A percentile compares a stretch with the other conserved stretches of the same genome.
Evolutionary conservation across 2,797 vertebrate genomes (phyloP).

Genomic region (Podargus strigoides): DNA sequence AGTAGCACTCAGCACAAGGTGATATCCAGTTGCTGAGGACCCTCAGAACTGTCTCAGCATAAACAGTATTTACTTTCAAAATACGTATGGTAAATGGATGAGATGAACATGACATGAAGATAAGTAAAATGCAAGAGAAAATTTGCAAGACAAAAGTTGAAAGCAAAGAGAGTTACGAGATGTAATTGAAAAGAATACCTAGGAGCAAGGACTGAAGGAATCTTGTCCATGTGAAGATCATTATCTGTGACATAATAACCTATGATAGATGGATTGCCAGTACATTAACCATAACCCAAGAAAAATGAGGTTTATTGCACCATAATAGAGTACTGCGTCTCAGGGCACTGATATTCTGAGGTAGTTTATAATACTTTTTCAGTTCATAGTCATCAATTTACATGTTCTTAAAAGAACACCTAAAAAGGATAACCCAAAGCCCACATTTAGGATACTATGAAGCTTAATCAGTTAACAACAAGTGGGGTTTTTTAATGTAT

Average conservation of each 20-base stretch:
- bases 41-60: background rate
- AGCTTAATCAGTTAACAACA: background rate
- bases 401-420: background rate
- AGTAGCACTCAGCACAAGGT: background rate
- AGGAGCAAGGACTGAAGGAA: background rate
- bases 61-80: background rate
- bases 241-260: constrained; percentile 3
- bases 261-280: background rate
- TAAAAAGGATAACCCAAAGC: background rate
- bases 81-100: background rate
- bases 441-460: background rate
- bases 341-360: background rate
- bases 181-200: background rate
- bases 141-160: background rate
- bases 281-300: background rate
- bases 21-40: background rate
- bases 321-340: background rate
- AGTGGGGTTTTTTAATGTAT: background rate
- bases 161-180: background rate
- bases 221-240: background rate
- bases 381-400: background rate
- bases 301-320: constrained; percentile 32
- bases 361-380: background rate
- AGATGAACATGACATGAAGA: background rate
- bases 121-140: background rate